phyloP scores from a whole-genome alignment of 2,797 vertebrate genomes.

The Megalops cyprinoides region DNA sequence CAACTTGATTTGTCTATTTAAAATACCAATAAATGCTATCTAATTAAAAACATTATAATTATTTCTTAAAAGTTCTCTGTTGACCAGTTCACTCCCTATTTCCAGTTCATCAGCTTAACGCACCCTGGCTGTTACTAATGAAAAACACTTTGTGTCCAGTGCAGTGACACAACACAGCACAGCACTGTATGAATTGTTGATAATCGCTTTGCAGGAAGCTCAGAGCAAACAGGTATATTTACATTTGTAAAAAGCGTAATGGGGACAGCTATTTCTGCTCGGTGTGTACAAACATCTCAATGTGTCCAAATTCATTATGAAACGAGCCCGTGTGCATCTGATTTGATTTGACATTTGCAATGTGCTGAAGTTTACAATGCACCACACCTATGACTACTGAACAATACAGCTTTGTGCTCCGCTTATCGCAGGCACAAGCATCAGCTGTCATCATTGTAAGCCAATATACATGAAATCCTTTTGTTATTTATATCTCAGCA shows the following conservation, averaged over 20 bases:
- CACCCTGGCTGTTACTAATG: neutral
- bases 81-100: neutral
- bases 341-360: slow-evolving; percentile 14
- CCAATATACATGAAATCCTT: slow-evolving; percentile 17
- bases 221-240: neutral
- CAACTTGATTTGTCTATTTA: no score
- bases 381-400: no score
- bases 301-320: slow-evolving; percentile 10
- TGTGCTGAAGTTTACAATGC: slow-evolving; percentile 12
- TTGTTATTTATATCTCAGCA: slow-evolving; percentile 11
- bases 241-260: slow-evolving; percentile 5
- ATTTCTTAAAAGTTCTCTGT: neutral
- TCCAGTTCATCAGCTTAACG: no score
- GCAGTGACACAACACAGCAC: neutral
- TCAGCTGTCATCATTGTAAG: neutral
- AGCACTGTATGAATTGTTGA: neutral
- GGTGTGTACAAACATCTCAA: slow-evolving; percentile 3
- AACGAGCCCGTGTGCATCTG: neutral
- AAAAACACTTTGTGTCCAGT: slow-evolving; percentile 15
- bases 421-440: slow-evolving; percentile 1
- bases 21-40: no score
- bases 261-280: slow-evolving; percentile 26
- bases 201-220: slow-evolving; percentile 15
- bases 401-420: neutral
- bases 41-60: no score